Base-by-base conservation (phyloP, 2,888 invertebrate species). In the Apocheima hispidaria region DNA sequence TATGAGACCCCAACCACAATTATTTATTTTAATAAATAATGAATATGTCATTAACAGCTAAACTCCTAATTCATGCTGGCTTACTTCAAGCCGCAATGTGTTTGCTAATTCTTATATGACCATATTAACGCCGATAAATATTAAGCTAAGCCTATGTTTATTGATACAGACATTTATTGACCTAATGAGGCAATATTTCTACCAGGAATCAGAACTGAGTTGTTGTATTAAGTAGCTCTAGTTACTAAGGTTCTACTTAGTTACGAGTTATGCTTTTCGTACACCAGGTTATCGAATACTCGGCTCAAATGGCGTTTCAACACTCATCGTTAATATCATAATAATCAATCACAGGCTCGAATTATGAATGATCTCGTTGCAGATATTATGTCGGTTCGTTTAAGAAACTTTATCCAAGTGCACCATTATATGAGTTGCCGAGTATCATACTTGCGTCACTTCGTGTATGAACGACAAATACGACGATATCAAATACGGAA, bases 401-500 rank as follows among this genome's bases (percentile, higher is more conserved):
- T 12, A 30, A 3, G 30, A 30, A 30, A 10, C 9, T 30, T 2
- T 2, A 30, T 30, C 2, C 10, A 30, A 30, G 30, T 0, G 26
- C 26, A 26, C 1, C 7, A 7, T 7, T 23, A 5, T 6, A 23
- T 1, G 9, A 12, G 10, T 30, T 10, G 30, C 10, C 30, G 0
- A 9, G 30, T 30, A 12, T 30, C 9, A 30, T 10, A 16, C n/a
- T 7, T 36, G 6, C 1, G 14, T 12, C 20, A 10, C 20, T 21
- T 21, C 5, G 21, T 44, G 44, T 44, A 14, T 14, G 10, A 44
- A 44, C 21, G 40, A 5, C n/a, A n/a, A 2, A 12, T 21, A 10
- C 9, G 21, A 53, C 30, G 40, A 46, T 59, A 53, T 54, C 54
- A 54, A 54, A 55, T 23, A 23, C 59, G 52, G 46, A 59, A 59